Percentiles rank a stretch among this genome's conserved stretches.
Conservation (phyloP, 30 jellyfish, hydroid and myxozoan species). For the Nemopilema nomurai region DNA sequence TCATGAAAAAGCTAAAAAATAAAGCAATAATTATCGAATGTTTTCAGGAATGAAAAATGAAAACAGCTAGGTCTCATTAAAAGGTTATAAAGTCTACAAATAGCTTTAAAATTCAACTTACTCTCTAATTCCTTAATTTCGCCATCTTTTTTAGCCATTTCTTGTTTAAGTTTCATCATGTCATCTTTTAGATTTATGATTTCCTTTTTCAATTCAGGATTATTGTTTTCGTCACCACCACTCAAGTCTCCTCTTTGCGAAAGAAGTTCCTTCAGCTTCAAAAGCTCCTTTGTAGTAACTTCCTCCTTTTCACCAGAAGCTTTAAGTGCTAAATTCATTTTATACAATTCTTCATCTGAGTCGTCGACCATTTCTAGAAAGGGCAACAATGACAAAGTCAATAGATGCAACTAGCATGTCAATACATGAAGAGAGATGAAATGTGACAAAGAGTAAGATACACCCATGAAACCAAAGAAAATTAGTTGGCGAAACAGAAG, state of each 20-base stretch:
- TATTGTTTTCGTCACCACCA: background rate
- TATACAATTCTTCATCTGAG: background rate
- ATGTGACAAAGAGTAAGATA: too few relatives aligned
- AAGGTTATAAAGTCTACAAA: too few relatives aligned
- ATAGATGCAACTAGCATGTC: background rate
- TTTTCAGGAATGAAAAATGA: too few relatives aligned
- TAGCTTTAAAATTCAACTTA: background rate
- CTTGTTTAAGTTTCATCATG: background rate
- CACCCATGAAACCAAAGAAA: too few relatives aligned
- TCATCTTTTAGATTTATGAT: background rate
- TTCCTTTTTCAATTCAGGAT: background rate
- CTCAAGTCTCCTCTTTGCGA: background rate
- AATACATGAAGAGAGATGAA: too few relatives aligned
- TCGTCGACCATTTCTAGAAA: background rate
- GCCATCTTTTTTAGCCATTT: background rate
- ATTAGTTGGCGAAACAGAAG: too few relatives aligned
- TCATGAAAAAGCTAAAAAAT: too few relatives aligned
- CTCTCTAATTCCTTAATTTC: background rate
- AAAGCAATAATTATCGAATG: too few relatives aligned
- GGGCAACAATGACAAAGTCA: background rate
- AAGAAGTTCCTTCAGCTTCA: background rate
- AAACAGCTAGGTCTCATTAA: too few relatives aligned
- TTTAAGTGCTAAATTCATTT: background rate
- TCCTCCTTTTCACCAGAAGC: background rate
- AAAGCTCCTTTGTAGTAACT: background rate